Base-by-base conservation (phyloP, 2,888 invertebrate genomes). In the Coenonympha arcania region DNA sequence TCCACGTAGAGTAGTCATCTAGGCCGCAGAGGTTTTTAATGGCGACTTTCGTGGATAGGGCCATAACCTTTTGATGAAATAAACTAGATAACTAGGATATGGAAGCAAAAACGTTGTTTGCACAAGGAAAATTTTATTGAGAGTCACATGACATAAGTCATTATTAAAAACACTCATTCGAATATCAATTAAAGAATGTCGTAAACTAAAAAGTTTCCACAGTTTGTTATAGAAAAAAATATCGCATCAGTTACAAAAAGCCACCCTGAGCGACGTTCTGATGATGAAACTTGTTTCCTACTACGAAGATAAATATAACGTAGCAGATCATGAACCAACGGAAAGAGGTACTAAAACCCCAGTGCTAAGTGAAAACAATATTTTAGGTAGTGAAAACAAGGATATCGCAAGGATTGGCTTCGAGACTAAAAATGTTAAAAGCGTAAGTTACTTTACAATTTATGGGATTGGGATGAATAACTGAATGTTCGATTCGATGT, bases 231-330 rank as follows among this genome's bases (percentile, higher is more conserved):
- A 50, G 50, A 15, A 30, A 11, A 40, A 34, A 46, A 50, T 40
- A n/a, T 28, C 15, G 16, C 45, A 26, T 26, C 26, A 45, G 16
- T 44, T 45, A 3, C 69, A 69, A 61, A 75, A 69, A 40, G 59
- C 56, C 15, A 58, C 63, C 16, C 53, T 76, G 19, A 65, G 64
- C 54, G 74, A 73, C 46, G 65, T 69, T 13, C 63, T 78, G 6
- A 78, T 79, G 77, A 70, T 79, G 76, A 78, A 79, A 55, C 67
- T 79, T 13, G 72, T 79, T 9, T 76, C 76, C 8, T 79, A 76
- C 60, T 79, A 79, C 48, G 79, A 79, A 53, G 70, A 76, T 52
- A 79, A 79, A 59, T 79, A 75, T 57, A 71, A 71, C 56, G 50
- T 77, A 18, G 57, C 63, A 4, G 57, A 63, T 42, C 43, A 53